Percentiles rank a stretch among this genome's conserved stretches.
Conservation (phyloP, 2,113 vertebrate genomes). For the Acinonyx jubatus region DNA sequence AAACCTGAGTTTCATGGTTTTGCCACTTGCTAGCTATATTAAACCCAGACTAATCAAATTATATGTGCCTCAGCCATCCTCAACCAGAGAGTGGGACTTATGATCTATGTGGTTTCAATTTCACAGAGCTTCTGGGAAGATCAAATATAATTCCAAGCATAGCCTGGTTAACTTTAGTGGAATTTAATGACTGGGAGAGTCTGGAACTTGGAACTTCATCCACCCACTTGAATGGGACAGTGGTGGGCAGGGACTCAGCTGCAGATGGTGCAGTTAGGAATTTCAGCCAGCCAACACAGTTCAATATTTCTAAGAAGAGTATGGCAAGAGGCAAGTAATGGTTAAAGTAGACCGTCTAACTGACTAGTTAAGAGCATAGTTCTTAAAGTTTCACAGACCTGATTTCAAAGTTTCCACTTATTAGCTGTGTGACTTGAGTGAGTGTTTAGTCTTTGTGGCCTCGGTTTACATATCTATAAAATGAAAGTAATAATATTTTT, state of each 20-base stretch:
- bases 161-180: not conserved
- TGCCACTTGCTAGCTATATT: not conserved
- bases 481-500: not conserved
- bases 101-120: not conserved
- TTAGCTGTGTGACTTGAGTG: not conserved
- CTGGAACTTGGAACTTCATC: not conserved
- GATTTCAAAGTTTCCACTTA: not conserved
- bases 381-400: not conserved
- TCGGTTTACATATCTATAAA: not conserved
- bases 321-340: not conserved
- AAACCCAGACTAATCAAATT: not conserved
- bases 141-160: not conserved
- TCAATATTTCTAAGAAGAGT: not conserved
- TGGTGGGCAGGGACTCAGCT: not conserved
- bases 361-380: not conserved
- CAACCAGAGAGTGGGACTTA: not conserved
- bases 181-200: not conserved
- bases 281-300: not conserved
- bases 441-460: not conserved
- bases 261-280: not conserved
- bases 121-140: not conserved
- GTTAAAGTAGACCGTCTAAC: not conserved
- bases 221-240: not conserved
- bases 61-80: not conserved
- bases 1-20: not conserved